phyloP scores from a whole-genome alignment of 2,113 vertebrate genomes.

The Labrus mixtus region DNA sequence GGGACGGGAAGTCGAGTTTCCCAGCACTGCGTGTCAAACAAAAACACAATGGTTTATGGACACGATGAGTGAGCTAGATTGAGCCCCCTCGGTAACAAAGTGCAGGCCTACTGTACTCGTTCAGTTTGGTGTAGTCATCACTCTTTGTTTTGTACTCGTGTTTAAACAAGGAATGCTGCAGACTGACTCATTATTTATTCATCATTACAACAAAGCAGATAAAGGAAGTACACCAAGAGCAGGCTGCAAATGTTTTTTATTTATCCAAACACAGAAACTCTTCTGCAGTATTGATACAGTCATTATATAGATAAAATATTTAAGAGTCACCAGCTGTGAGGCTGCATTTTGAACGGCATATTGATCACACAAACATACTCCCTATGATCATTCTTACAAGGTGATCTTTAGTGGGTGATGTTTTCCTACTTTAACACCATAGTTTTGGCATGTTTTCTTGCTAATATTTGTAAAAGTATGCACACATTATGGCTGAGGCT shows the following conservation, averaged over 20 bases:
- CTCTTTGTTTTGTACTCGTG: conserved; percentile 58
- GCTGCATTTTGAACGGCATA: background rate
- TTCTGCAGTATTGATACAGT: conserved; percentile 8
- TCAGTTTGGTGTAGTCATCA: conserved; percentile 21
- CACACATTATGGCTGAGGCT: too few species aligned
- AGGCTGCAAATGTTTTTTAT: conserved; percentile 13
- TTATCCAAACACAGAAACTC: background rate
- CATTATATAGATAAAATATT: background rate
- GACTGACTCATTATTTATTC: conserved; percentile 42
- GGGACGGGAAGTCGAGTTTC: conserved; percentile 68
- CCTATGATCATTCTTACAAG: too few species aligned
- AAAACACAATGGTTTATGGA: conserved; percentile 63
- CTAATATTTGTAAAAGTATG: too few species aligned
- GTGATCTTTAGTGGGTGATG: too few species aligned
- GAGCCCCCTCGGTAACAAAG: conserved; percentile 51
- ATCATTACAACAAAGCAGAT: conserved; percentile 32
- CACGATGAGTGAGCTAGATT: conserved; percentile 45
- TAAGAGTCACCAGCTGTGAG: too few species aligned
- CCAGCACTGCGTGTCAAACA: conserved; percentile 69
- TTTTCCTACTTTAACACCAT: too few species aligned
- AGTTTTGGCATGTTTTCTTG: too few species aligned
- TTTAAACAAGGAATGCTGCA: conserved; percentile 22
- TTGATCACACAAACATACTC: too few species aligned
- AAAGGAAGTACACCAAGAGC: conserved; percentile 1
- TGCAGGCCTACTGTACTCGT: conserved; percentile 36